These are phyloP conservation scores for Proteles cristata DNA, from an alignment of 2,113 vertebrate genomes.

Conservation along the genomic window DNA sequence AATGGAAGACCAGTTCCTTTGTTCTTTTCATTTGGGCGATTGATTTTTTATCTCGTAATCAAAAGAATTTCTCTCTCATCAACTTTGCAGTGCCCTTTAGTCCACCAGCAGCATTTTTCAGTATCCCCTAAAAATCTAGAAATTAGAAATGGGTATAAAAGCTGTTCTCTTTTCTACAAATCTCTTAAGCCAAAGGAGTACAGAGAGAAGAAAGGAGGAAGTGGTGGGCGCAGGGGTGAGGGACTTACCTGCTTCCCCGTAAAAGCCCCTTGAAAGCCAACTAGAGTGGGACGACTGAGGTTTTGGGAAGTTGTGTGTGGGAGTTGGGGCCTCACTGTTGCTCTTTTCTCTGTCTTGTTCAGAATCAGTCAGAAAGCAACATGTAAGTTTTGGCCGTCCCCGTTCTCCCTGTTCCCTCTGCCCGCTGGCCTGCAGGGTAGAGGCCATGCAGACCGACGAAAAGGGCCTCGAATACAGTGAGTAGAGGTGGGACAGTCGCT, in stretches of 20 bases:
- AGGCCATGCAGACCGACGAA: background rate
- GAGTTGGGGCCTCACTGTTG: background rate
- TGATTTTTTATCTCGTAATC: constrained; percentile 34
- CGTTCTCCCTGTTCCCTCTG: background rate
- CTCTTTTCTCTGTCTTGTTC: background rate
- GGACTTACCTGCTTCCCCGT: background rate
- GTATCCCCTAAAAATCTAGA: constrained; percentile 32
- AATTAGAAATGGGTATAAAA: constrained; percentile 33
- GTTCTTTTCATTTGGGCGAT: constrained; percentile 4
- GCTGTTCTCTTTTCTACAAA: constrained; percentile 21
- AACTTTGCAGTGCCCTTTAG: background rate
- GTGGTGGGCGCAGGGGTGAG: background rate
- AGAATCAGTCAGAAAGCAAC: background rate
- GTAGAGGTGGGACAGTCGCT: constrained; percentile 32
- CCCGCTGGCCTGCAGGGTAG: background rate
- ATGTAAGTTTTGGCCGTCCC: background rate
- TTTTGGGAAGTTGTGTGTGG: background rate
- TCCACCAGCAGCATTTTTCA: background rate
- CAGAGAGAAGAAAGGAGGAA: background rate
- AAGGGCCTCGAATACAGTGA: background rate
- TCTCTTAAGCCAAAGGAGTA: constrained; percentile 41
- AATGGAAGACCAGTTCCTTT: constrained; percentile 53
- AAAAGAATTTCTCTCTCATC: constrained; percentile 32
- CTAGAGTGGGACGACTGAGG: background rate
- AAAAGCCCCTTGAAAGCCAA: background rate